Evolutionary conservation across 2,888 invertebrate species (phyloP).

Genomic region (Agriopis aurantiaria): DNA sequence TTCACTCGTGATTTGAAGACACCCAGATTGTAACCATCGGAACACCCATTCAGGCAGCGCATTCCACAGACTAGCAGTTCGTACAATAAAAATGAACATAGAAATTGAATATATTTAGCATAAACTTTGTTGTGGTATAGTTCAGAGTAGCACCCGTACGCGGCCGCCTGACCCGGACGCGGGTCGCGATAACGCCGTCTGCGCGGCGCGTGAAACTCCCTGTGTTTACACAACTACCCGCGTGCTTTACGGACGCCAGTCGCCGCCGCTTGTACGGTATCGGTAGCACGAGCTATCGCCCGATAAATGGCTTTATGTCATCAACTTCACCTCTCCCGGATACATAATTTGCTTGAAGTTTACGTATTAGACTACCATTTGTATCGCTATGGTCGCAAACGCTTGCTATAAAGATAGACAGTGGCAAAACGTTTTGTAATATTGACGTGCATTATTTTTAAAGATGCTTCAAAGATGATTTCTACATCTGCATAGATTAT

Average conservation of each 20-base stretch:
- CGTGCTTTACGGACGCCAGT: constrained; percentile 53
- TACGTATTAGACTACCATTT: background rate
- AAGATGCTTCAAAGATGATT: too few species aligned
- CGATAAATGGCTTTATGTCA: constrained; percentile 8
- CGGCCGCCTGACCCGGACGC: constrained; percentile 40
- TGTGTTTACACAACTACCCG: constrained; percentile 61
- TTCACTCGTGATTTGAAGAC: too few species aligned
- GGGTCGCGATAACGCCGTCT: constrained; percentile 53
- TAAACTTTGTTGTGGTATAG: background rate
- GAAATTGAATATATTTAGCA: too few species aligned
- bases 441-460: too few species aligned
- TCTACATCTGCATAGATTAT: too few species aligned
- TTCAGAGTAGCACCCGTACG: constrained; percentile 35
- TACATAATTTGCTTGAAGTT: background rate
- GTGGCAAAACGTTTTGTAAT: background rate
- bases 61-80: too few species aligned
- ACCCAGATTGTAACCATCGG: too few species aligned
- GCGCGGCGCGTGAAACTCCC: constrained; percentile 69
- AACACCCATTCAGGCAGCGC: too few species aligned
- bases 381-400: too few species aligned
- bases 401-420: background rate
- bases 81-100: too few species aligned
- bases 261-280: background rate
- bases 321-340: background rate
- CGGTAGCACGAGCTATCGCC: constrained; percentile 14